A percentile compares a stretch with the other conserved stretches of the same genome.
phyloP scores from a whole-genome alignment of 2,888 invertebrate genomes.

The Eupsilia transversa region DNA sequence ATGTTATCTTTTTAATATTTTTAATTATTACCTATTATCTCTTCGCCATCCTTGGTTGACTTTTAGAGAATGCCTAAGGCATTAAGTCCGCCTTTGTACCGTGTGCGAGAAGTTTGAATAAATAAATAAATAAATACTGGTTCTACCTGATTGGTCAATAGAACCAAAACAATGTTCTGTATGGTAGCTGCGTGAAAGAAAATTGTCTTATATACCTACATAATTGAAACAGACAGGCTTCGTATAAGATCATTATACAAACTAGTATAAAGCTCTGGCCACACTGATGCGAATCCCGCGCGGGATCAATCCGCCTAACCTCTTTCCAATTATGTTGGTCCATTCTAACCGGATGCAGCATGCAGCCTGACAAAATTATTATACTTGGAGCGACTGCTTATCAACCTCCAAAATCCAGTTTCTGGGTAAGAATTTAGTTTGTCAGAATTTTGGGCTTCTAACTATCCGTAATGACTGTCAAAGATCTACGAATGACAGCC shows the following conservation, averaged over 20 bases:
- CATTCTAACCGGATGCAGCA: too few relatives aligned
- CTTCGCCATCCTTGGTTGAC: too few relatives aligned
- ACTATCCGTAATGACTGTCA: background rate
- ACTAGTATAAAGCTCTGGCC: background rate
- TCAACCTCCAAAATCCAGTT: background rate
- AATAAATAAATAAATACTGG: too few relatives aligned
- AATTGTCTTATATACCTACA: background rate
- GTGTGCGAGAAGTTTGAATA: too few relatives aligned
- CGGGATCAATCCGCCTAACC: background rate
- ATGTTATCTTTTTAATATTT: too few relatives aligned
- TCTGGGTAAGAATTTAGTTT: background rate
- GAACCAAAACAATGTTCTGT: conserved; percentile 26
- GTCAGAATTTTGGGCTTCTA: background rate
- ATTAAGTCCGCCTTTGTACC: too few relatives aligned
- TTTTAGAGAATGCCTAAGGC: too few relatives aligned
- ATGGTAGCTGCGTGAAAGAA: background rate
- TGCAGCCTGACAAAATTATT: too few relatives aligned
- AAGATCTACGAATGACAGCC: background rate
- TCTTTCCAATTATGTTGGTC: background rate
- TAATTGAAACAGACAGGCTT: background rate
- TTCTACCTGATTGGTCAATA: conserved; percentile 19
- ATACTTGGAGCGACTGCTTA: background rate
- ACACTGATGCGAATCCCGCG: background rate
- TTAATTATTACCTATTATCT: too few relatives aligned
- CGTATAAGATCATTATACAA: background rate